Conservation (phyloP, 1,140 invertebrate species). For the Alviniconcha marisindica region DNA sequence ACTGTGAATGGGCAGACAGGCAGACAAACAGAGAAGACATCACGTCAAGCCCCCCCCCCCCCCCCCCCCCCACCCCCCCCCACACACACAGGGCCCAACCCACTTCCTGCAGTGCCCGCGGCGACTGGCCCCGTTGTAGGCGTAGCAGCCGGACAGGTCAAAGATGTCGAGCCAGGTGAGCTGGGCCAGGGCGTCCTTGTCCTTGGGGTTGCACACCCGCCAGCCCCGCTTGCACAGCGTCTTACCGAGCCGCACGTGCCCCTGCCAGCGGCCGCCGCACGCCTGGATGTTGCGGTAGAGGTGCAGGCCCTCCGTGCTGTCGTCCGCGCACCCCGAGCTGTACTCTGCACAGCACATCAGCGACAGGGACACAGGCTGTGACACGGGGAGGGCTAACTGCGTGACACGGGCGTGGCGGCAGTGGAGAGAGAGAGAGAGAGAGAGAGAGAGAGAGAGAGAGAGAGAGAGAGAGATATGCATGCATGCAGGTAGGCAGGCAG, state of each 20-base stretch:
- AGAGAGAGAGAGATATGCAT: too few species aligned
- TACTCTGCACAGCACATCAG: too few species aligned
- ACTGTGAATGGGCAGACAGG: too few species aligned
- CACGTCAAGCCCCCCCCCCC: too few species aligned
- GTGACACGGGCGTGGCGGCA: too few species aligned
- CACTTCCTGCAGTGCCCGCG: constrained; percentile 66
- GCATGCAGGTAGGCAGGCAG: too few species aligned
- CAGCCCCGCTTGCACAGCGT: constrained; percentile 66
- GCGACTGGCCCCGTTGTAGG: constrained; percentile 67
- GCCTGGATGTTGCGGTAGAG: constrained; percentile 64
- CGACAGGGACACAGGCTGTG: too few species aligned
- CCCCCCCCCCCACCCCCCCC: too few species aligned
- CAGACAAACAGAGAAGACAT: too few species aligned
- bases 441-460: background rate
- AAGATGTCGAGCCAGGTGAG: constrained; percentile 66
- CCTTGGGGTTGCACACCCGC: constrained; percentile 67
- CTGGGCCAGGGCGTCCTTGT: constrained; percentile 53
- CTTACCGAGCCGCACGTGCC: constrained; percentile 64
- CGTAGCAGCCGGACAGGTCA: constrained; percentile 68
- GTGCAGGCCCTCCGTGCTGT: constrained; percentile 62
- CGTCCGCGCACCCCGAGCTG: constrained; percentile 64
- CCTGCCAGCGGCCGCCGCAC: constrained; percentile 66
- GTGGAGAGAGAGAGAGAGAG: too few species aligned
- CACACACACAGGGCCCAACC: too few species aligned
- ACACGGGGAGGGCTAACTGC: too few species aligned